Evolutionary conservation across 2,797 vertebrate species (phyloP).

Genomic region (Phataginus tricuspis): DNA sequence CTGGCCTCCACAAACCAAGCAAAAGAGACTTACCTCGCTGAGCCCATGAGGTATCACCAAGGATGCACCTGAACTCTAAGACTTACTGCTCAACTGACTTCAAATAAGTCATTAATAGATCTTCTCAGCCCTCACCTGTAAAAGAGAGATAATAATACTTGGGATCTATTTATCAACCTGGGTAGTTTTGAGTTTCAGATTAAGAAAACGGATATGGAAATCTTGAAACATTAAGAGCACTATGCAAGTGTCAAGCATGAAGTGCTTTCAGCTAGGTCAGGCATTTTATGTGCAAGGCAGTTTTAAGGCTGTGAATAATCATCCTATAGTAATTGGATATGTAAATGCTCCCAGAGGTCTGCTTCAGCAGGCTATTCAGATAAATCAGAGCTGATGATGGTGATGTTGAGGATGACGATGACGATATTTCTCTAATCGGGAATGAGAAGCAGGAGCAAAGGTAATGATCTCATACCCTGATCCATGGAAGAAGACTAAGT

Average conservation of each 20-base stretch:
- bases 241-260: conserved; percentile 29
- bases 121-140: conserved; percentile 16
- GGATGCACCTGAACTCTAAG: conserved; percentile 1
- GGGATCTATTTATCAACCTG: conserved; percentile 44
- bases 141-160: conserved; percentile 41
- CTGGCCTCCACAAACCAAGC: neutral
- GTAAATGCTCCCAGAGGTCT: conserved; percentile 70
- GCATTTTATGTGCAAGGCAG: conserved; percentile 49
- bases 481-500: neutral
- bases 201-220: conserved; percentile 54
- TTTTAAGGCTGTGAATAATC: conserved; percentile 68
- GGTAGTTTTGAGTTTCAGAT: conserved; percentile 16
- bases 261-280: conserved; percentile 52
- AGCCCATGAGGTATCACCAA: neutral
- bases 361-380: conserved; percentile 49
- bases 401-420: conserved; percentile 24
- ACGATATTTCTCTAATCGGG: conserved; percentile 49
- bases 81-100: conserved; percentile 15
- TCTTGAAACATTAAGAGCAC: conserved; percentile 45
- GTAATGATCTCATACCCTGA: conserved; percentile 29
- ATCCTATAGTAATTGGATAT: conserved; percentile 65
- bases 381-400: conserved; percentile 69
- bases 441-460: conserved; percentile 43
- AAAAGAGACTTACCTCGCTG: neutral
- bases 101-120: neutral